These are phyloP conservation scores for Microdon myrmicae DNA, from an alignment of 2,888 invertebrate genomes.

Conservation along the genomic window DNA sequence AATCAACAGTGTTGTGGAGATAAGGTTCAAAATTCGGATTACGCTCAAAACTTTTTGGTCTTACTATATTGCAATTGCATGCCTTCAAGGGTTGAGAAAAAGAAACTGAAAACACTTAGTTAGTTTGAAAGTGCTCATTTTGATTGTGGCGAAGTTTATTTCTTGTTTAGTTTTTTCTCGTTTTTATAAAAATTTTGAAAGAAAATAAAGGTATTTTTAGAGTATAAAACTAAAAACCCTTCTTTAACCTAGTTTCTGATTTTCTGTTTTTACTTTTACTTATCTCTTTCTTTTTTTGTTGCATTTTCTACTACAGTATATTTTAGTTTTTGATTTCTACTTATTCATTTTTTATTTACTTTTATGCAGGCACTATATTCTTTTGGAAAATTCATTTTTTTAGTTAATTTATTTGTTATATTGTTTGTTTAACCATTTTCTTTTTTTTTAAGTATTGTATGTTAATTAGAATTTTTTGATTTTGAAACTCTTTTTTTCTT, in stretches of 20 bases:
- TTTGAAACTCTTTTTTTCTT: conserved; percentile 40
- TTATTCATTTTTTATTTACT: conserved; percentile 36
- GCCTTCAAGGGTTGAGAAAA: no score
- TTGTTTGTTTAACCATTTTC: not conserved
- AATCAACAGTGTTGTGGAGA: no score
- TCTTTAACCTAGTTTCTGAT: conserved; percentile 49
- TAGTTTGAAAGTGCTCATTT: conserved; percentile 12
- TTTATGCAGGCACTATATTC: conserved; percentile 50
- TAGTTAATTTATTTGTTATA: conserved; percentile 4
- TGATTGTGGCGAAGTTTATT: not conserved
- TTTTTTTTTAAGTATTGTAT: not conserved
- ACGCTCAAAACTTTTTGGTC: no score
- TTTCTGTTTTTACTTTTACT: conserved; percentile 13
- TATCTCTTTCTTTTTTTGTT: conserved; percentile 12
- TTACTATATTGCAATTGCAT: no score
- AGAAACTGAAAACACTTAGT: not conserved
- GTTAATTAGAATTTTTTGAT: not conserved
- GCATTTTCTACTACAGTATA: conserved; percentile 31
- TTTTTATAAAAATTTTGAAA: conserved; percentile 31
- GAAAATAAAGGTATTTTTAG: conserved; percentile 44
- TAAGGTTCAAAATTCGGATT: no score
- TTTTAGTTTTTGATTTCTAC: conserved; percentile 29
- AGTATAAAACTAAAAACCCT: conserved; percentile 53
- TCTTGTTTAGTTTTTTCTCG: conserved; percentile 32
- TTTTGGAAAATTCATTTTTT: conserved; percentile 42